Conservation (phyloP, 2,113 vertebrate genomes). For the Petrocephalus microphthalmus region DNA sequence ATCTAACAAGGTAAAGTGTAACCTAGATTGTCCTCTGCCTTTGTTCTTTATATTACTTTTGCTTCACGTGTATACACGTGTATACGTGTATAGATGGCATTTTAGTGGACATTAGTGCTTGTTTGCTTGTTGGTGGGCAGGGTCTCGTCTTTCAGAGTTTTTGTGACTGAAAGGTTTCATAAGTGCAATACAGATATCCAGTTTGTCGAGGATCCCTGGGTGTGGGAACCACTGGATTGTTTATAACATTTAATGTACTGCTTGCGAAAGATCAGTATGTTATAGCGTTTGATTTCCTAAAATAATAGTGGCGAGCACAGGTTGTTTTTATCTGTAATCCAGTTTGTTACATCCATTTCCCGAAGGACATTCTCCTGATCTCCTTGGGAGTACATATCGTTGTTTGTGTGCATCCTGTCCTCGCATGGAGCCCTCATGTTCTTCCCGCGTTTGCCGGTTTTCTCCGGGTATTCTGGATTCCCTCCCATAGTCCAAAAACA, state of each 20-base stretch:
- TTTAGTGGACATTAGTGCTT: neutral
- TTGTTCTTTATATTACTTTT: neutral
- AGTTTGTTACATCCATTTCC: neutral
- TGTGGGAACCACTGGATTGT: conserved; percentile 50
- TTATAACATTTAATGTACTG: conserved; percentile 33
- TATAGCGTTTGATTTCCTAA: neutral
- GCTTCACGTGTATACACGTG: too few species aligned
- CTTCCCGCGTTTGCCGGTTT: neutral
- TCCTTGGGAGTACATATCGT: neutral
- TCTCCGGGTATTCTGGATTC: neutral
- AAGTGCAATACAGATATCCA: conserved; percentile 44
- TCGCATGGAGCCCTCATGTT: neutral
- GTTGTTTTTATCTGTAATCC: neutral
- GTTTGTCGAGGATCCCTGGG: conserved; percentile 37
- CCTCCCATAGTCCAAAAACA: neutral
- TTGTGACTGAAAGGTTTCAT: conserved; percentile 62
- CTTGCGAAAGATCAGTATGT: neutral
- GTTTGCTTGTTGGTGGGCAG: neutral
- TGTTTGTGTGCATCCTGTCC: neutral
- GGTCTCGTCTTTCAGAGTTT: conserved; percentile 45
- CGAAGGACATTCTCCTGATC: neutral
- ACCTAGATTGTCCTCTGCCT: neutral
- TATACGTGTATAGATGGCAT: too few species aligned
- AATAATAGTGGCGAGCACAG: neutral
- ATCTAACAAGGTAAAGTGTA: neutral